These are phyloP conservation scores for Polyommatus iphigenia DNA, from an alignment of 2,888 invertebrate genomes.

Conservation along the genomic window DNA sequence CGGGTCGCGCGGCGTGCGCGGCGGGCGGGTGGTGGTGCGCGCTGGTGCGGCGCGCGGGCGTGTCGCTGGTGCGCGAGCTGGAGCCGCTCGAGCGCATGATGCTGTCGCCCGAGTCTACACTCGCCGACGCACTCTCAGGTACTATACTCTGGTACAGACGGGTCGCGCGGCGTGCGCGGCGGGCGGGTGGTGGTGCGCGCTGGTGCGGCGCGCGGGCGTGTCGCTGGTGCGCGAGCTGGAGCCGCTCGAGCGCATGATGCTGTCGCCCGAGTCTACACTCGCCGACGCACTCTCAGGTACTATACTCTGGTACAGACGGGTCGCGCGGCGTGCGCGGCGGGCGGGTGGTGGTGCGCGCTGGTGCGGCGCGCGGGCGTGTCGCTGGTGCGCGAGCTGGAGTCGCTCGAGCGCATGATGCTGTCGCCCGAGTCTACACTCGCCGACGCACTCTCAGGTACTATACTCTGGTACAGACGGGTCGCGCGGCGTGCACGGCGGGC, in stretches of 20 bases:
- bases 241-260: conserved; percentile 88
- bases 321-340: conserved; percentile 51
- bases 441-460: conserved; percentile 46
- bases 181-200: conserved; percentile 82
- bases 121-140: conserved; percentile 50
- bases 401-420: conserved; percentile 88
- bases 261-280: conserved; percentile 68
- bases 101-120: conserved; percentile 71
- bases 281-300: conserved; percentile 47
- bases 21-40: conserved; percentile 82
- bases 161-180: conserved; percentile 50
- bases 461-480: too few species aligned
- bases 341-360: conserved; percentile 83
- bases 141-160: neutral
- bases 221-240: conserved; percentile 92
- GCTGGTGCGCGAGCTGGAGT: conserved; percentile 89
- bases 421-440: conserved; percentile 62
- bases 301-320: too few species aligned
- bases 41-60: conserved; percentile 88
- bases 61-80: conserved; percentile 90
- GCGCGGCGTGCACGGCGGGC: conserved; percentile 52
- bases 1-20: conserved; percentile 46
- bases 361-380: conserved; percentile 91
- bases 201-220: conserved; percentile 89
- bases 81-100: conserved; percentile 91